These are phyloP conservation scores for Abscondita cerata DNA, from an alignment of 2,888 invertebrate genomes.

Conservation along the genomic window DNA sequence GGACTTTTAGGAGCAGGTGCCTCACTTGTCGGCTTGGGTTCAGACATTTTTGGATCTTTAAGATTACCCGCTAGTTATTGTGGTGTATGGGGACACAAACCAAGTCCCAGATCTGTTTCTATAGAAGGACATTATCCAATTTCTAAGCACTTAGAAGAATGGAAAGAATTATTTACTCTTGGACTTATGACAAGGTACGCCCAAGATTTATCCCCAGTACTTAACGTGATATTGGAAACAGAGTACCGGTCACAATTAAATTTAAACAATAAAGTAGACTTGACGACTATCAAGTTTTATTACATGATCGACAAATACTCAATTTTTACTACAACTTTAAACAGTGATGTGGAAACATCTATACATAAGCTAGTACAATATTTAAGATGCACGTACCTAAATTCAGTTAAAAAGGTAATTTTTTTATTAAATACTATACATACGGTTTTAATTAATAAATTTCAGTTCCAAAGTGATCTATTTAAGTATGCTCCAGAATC, in stretches of 20 bases:
- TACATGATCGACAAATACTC: neutral
- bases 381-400: neutral
- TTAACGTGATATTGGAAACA: slow-evolving; percentile 72
- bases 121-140: slow-evolving; percentile 73
- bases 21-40: slow-evolving; percentile 82
- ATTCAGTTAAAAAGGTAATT: slow-evolving; percentile 11
- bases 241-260: neutral
- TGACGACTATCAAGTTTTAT: neutral
- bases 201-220: slow-evolving; percentile 77
- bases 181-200: slow-evolving; percentile 91
- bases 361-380: neutral
- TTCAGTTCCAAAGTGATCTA: slow-evolving; percentile 11
- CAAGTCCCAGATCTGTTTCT: slow-evolving; percentile 73
- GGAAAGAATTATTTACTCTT: slow-evolving; percentile 75
- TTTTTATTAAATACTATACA: neutral
- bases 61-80: slow-evolving; percentile 90
- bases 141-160: slow-evolving; percentile 65
- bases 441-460: slow-evolving; percentile 7
- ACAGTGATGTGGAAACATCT: neutral
- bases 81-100: slow-evolving; percentile 93
- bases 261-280: neutral
- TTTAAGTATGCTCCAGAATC: slow-evolving; percentile 18
- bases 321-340: slow-evolving; percentile 2
- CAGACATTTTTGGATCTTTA: slow-evolving; percentile 90
- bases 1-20: slow-evolving; percentile 80